These are phyloP conservation scores for Oryzias melastigma DNA, from an alignment of 2,113 vertebrate genomes.

Conservation along the genomic window DNA sequence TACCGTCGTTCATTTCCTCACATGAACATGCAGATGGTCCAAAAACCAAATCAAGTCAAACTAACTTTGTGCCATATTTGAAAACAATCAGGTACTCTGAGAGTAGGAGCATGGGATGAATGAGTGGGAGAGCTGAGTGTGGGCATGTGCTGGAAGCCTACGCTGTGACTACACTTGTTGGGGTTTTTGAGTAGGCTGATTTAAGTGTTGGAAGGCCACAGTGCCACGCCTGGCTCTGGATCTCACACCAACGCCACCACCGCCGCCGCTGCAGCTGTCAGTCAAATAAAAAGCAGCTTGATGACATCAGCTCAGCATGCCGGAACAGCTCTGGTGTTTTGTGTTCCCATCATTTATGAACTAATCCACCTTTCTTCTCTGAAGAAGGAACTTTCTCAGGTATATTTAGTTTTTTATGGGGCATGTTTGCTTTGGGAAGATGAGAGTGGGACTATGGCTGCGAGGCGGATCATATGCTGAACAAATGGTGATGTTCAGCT, in stretches of 20 bases:
- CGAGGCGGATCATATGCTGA: constrained; percentile 39
- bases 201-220: constrained; percentile 58
- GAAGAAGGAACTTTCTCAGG: background rate
- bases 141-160: constrained; percentile 51
- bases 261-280: constrained; percentile 24
- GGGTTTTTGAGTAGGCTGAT: constrained; percentile 57
- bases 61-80: constrained; percentile 7
- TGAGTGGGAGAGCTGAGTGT: constrained; percentile 64
- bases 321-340: background rate
- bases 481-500: constrained; percentile 49
- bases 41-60: background rate
- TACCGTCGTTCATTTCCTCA: no score
- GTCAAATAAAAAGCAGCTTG: constrained; percentile 14
- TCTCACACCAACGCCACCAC: constrained; percentile 54
- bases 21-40: background rate
- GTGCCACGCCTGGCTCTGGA: constrained; percentile 52
- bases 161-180: constrained; percentile 48
- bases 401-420: background rate
- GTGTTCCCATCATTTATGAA: background rate
- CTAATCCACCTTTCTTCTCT: background rate
- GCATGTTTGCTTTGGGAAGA: constrained; percentile 9
- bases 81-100: constrained; percentile 24
- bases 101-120: constrained; percentile 51
- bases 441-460: constrained; percentile 27
- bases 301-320: constrained; percentile 2